phyloP scores from a whole-genome alignment of 2,113 vertebrate species.

The Callorhinus ursinus region DNA sequence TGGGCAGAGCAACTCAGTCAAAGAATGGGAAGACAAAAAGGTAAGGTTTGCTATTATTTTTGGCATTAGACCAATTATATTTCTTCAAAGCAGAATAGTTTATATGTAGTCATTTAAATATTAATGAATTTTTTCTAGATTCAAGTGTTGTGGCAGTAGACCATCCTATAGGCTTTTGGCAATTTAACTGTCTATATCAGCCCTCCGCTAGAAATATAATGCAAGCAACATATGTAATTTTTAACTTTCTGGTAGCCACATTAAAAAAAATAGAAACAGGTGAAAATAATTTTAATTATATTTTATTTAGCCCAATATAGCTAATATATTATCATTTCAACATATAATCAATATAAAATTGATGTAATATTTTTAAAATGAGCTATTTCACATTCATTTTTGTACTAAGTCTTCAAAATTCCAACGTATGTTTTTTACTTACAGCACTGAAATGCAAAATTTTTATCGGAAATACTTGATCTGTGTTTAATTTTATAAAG shows the following conservation, averaged over 20 bases:
- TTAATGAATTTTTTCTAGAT: not conserved
- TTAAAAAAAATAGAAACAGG: not conserved
- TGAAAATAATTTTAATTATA: slow-evolving; percentile 20
- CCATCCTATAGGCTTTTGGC: not conserved
- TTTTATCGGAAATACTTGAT: slow-evolving; percentile 45
- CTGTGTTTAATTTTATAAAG: not conserved
- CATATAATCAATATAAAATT: slow-evolving; percentile 14
- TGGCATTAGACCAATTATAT: not conserved
- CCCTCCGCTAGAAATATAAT: not conserved
- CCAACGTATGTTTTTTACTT: slow-evolving; percentile 5
- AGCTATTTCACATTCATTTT: not conserved
- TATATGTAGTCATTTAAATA: not conserved
- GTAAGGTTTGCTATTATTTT: slow-evolving; percentile 81
- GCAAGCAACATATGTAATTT: not conserved
- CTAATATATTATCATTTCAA: slow-evolving; percentile 27
- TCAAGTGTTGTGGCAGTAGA: not conserved
- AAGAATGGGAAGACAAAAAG: slow-evolving; percentile 92
- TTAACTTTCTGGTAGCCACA: not conserved
- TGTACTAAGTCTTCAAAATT: slow-evolving; percentile 4
- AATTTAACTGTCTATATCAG: not conserved
- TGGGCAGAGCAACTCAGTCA: slow-evolving; percentile 84
- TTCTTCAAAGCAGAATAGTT: not conserved
- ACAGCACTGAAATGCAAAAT: not conserved
- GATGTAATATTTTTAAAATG: not conserved
- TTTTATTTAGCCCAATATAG: not conserved